Evolutionary conservation across 2,888 invertebrate genomes (phyloP).

Genomic region (Aspidapion aeneum): DNA sequence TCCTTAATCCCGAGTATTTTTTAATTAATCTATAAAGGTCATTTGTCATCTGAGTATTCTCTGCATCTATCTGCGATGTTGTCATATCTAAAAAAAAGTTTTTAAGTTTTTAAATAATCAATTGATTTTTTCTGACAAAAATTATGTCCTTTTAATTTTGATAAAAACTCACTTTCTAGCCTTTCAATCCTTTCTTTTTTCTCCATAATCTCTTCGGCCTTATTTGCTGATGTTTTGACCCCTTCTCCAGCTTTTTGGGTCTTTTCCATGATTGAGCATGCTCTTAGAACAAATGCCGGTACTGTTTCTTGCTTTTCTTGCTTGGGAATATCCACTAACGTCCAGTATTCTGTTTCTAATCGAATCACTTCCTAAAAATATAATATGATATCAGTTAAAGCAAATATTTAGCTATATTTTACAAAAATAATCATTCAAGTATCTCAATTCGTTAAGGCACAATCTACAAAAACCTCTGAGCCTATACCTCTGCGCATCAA

Average conservation of each 20-base stretch:
- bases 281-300: slow-evolving; percentile 85
- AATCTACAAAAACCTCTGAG: no score
- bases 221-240: slow-evolving; percentile 77
- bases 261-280: slow-evolving; percentile 90
- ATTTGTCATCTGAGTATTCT: slow-evolving; percentile 92
- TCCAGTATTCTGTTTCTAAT: slow-evolving; percentile 92
- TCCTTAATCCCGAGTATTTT: slow-evolving; percentile 86
- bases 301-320: slow-evolving; percentile 94
- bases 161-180: slow-evolving; percentile 67
- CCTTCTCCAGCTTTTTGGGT: slow-evolving; percentile 87
- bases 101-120: neutral
- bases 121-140: neutral
- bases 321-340: slow-evolving; percentile 86
- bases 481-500: no score
- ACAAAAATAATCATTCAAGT: no score
- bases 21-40: slow-evolving; percentile 89
- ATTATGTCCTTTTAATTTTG: neutral
- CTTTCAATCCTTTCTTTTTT: slow-evolving; percentile 81
- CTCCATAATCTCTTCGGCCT: slow-evolving; percentile 85
- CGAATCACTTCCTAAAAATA: slow-evolving; percentile 82
- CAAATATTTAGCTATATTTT: no score
- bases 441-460: no score
- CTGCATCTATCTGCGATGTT: slow-evolving; percentile 86
- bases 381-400: no score
- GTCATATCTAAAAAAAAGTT: slow-evolving; percentile 74